A percentile compares a stretch with the other conserved stretches of the same genome.
Evolutionary conservation across 2,888 invertebrate genomes (phyloP).

Genomic region (Ligdia adustata): DNA sequence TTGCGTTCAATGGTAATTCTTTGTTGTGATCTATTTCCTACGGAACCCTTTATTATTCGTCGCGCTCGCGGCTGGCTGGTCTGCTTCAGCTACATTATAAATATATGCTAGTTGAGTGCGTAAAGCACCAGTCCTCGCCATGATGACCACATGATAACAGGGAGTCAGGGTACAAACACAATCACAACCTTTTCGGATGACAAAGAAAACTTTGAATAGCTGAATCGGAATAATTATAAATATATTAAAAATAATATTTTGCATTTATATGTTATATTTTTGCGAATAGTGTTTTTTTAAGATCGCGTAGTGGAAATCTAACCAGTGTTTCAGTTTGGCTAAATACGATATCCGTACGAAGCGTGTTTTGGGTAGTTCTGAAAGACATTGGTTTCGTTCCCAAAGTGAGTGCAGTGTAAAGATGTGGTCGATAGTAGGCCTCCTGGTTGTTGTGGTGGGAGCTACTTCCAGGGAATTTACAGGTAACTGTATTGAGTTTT

Average conservation of each 20-base stretch:
- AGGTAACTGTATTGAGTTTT: neutral
- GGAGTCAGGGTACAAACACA: neutral
- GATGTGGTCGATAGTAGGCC: neutral
- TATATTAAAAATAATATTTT: too few species aligned
- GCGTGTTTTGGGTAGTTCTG: too few species aligned
- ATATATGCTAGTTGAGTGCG: constrained; percentile 14
- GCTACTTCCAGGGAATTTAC: neutral
- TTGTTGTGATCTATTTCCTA: constrained; percentile 4
- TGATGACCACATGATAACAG: neutral
- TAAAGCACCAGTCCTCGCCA: constrained; percentile 5
- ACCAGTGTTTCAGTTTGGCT: neutral
- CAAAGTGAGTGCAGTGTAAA: neutral
- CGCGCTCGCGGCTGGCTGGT: neutral
- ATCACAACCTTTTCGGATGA: neutral
- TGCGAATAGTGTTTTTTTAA: too few species aligned
- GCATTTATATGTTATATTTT: too few species aligned
- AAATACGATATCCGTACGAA: neutral
- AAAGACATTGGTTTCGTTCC: neutral
- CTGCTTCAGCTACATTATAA: constrained; percentile 7
- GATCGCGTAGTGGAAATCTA: too few species aligned
- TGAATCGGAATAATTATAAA: too few species aligned
- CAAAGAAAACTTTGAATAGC: constrained; percentile 1
- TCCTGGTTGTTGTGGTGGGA: neutral
- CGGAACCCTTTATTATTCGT: constrained; percentile 4
- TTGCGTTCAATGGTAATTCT: too few species aligned